These are phyloP conservation scores for Brachionus angularis DNA, from an alignment of 1,140 invertebrate species.

Conservation along the genomic window DNA sequence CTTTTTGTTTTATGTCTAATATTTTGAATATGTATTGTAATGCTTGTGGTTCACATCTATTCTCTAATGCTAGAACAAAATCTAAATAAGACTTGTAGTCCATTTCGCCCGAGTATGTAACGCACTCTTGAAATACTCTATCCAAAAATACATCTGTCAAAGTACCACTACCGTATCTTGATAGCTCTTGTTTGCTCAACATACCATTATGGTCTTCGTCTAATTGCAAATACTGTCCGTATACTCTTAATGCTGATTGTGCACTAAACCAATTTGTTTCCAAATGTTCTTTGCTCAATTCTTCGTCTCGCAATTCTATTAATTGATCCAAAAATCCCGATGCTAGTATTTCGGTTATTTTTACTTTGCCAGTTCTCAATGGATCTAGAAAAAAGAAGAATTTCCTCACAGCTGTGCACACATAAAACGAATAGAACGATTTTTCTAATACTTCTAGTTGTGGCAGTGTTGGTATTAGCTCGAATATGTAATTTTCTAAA, in stretches of 20 bases:
- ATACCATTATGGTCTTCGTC: slow-evolving; percentile 93
- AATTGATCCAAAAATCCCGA: slow-evolving; percentile 87
- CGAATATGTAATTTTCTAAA: slow-evolving; percentile 87
- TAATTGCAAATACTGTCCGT: slow-evolving; percentile 85
- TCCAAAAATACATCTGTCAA: slow-evolving; percentile 86
- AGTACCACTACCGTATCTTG: slow-evolving; percentile 82
- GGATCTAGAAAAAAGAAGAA: slow-evolving; percentile 93
- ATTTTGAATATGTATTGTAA: slow-evolving; percentile 86
- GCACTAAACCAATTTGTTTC: slow-evolving; percentile 92
- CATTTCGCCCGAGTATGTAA: slow-evolving; percentile 93
- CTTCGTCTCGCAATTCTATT: slow-evolving; percentile 66
- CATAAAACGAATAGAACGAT: slow-evolving; percentile 90
- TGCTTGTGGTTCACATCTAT: slow-evolving; percentile 81
- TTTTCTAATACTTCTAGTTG: slow-evolving; percentile 78
- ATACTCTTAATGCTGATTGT: slow-evolving; percentile 78
- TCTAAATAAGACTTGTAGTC: slow-evolving; percentile 95
- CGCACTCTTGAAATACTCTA: slow-evolving; percentile 86
- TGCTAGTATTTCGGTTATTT: slow-evolving; percentile 82
- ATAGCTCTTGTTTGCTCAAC: slow-evolving; percentile 75
- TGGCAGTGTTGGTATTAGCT: slow-evolving; percentile 55
- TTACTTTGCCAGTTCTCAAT: slow-evolving; percentile 75
- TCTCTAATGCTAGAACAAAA: slow-evolving; percentile 86
- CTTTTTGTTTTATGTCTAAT: slow-evolving; percentile 79
- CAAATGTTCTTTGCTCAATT: slow-evolving; percentile 72
- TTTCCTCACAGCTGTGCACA: slow-evolving; percentile 87